These are phyloP conservation scores for Neosalanx taihuensis DNA, from an alignment of 2,797 vertebrate species.

Conservation along the genomic window DNA sequence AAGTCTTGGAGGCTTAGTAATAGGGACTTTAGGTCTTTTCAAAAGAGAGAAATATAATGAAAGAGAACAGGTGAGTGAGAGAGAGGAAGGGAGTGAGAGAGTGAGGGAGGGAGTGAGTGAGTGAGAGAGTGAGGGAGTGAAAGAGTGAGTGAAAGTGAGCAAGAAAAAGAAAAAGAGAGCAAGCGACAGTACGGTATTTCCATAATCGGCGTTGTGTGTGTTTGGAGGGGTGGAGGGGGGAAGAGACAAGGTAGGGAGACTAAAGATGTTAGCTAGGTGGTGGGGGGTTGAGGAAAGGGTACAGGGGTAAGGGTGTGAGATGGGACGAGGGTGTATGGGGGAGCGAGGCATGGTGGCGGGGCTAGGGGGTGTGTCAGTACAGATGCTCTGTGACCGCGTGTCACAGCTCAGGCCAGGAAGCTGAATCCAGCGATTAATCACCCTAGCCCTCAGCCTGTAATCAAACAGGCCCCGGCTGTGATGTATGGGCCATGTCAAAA, in stretches of 20 bases:
- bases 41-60: too few species aligned
- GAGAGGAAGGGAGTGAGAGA: neutral
- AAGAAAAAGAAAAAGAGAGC: neutral
- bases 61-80: neutral
- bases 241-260: neutral
- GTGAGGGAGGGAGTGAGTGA: neutral
- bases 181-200: neutral
- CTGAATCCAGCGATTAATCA: conserved; percentile 99
- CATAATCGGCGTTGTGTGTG: neutral
- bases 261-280: conserved; percentile 64
- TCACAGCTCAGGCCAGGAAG: conserved; percentile 96
- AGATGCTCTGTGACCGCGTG: conserved; percentile 99
- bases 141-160: neutral
- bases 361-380: conserved; percentile 84
- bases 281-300: conserved; percentile 35
- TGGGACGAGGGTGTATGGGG: conserved; percentile 41
- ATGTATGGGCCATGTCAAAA: conserved; percentile 98
- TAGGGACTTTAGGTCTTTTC: too few species aligned
- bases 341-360: conserved; percentile 44
- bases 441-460: conserved; percentile 97
- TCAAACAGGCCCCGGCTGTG: conserved; percentile 96
- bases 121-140: neutral
- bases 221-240: neutral
- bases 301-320: conserved; percentile 32
- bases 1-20: too few species aligned